Base-by-base conservation (phyloP, 2,888 invertebrate genomes). In the Exephanes ischioxanthus region DNA sequence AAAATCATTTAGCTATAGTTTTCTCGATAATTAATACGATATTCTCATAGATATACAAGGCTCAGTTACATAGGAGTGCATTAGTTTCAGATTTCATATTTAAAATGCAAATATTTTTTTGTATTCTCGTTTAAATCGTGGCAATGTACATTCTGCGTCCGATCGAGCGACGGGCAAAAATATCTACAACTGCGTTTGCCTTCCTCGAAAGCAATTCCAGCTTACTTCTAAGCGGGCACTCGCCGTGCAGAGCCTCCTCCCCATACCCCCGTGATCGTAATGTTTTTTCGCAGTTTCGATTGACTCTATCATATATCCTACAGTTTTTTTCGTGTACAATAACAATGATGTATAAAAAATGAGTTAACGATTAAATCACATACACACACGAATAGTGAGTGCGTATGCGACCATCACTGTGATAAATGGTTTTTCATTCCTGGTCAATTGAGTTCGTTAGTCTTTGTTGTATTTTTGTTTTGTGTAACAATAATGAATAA, bases 291-390 rank as follows among this genome's bases (percentile, higher is more conserved):
- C 68, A 37, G 22, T 45, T 72, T 33, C 22, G 26, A 55, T 67
- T n/a, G 41, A 70, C 66, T 72, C 48, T 53, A 26, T 33, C 73
- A 55, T 68, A 67, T 76, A 71, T 78, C 71, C 72, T 79, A 79
- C 41, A 37, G 30, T 33, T 72, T 77, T 71, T 71, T 16, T 16
- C 33, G 83, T 85, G 76, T 83, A 79, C 67, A 79, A 48, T 81
- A 81, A 85, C 78, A 76, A 85, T 85, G 45, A 72, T 71, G 85
- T 85, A 83, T 85, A 85, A 83, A 85, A 85, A 61, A 61, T 30
- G 16, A 61, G 76, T 82, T 14, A 78, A 82, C 55, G 71, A 22
- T 82, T 41, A 30, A 14, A 53, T 76, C 61, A 58, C 48, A 71
- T 55, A 68, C 55, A 48, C 48, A 71, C 58, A 61, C 55, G 48